Evolutionary conservation across 2,797 vertebrate genomes (phyloP), one percentile per base, ranked within the genome.

Genomic region (Propithecus perrieri): DNA sequence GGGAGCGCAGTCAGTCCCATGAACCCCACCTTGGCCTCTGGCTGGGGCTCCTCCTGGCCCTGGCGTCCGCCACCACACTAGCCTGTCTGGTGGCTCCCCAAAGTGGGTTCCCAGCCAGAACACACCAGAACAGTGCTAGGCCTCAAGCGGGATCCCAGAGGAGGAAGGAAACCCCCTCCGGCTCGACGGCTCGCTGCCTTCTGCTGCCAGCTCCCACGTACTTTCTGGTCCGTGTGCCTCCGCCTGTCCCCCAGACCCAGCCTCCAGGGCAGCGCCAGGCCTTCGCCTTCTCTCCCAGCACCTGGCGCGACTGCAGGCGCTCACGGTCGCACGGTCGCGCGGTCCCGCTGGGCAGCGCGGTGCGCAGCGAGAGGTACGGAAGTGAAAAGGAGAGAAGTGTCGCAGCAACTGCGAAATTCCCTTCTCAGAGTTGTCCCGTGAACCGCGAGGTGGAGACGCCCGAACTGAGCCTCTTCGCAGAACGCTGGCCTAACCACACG

Each of bases 1-100:
- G 41, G 7, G 4, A 28, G 3, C 6, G 15, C 2, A 2, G 13
- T 72, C 71, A 0, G 13, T 43, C 71, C 24, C 14, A 24, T 0
- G 0, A 28, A 46, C 28, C 71, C 13, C 71, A 46, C 41, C 71
- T 13, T 7, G 26, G 13, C 71, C 41, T 72, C 41, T 7, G 4
- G 26, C 26, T 38, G 69, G 69, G 55, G 22, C 20, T 4, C 20
- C 0, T 20, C 9, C 24, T 20, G 53, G 53, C 53, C 18, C 53
- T 57, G 55, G 55, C 3, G 22, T 57, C 8, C 18, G 9, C 55
- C 22, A 9, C 55, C 55, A 57, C 55, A 57, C 22, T 57, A 57
- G 15, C 20, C 24, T 5, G 18, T 57, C 55, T 9, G 22, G 24
- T 57, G 22, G 9, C 24, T 57, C 20, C 55, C 55, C 55, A 57